These are phyloP conservation scores for Crotalus viridis DNA, from an alignment of 2,113 vertebrate species.

Conservation along the genomic window DNA sequence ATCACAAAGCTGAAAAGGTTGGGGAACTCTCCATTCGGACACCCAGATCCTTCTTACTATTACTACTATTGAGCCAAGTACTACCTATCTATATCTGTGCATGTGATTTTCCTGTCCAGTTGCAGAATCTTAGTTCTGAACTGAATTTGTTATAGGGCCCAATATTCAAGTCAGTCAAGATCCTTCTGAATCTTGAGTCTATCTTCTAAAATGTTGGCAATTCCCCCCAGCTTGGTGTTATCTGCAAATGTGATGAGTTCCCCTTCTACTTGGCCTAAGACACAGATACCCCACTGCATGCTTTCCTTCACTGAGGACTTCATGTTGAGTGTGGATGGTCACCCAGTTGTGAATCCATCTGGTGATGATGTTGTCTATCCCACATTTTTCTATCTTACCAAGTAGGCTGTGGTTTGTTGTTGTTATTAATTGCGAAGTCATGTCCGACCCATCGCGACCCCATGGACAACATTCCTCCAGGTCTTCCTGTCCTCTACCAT, in stretches of 20 bases:
- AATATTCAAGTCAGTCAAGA: not conserved
- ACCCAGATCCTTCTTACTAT: not conserved
- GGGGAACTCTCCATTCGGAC: not conserved
- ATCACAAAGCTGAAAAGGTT: not conserved
- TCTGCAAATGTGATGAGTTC: not conserved
- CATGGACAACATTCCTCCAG: no score
- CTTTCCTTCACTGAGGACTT: not conserved
- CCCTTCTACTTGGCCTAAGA: not conserved
- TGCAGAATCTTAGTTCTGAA: not conserved
- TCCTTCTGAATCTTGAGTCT: not conserved
- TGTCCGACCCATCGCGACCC: no score
- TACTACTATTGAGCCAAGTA: not conserved
- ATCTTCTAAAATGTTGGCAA: not conserved
- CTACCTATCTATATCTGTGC: not conserved
- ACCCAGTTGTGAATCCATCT: not conserved
- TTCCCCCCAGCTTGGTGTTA: not conserved
- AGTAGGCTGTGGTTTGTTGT: not conserved
- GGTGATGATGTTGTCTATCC: not conserved
- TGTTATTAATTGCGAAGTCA: no score
- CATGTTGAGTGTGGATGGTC: not conserved
- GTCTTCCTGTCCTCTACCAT: no score
- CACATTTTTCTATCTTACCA: not conserved
- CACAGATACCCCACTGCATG: not conserved
- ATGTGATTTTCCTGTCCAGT: not conserved
- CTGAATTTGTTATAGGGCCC: not conserved